Evolutionary conservation across 2,797 vertebrate species (phyloP), one percentile per base, ranked within the genome.

Genomic region (Todus mexicanus): DNA sequence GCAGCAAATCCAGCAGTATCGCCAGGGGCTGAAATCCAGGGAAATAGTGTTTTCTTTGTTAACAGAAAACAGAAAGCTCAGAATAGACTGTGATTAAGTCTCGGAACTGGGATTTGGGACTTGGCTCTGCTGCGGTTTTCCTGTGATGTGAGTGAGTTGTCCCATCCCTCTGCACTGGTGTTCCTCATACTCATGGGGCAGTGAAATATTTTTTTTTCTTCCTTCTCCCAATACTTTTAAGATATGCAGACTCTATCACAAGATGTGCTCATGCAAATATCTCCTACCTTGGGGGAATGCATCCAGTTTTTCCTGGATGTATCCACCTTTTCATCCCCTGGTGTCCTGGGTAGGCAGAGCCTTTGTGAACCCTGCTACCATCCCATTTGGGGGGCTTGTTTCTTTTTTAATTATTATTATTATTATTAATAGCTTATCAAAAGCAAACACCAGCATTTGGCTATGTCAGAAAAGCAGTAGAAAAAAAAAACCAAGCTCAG

Each of bases 21-120:
- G 22, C 79, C 70, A 25, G 83, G 75, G 51, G 72, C 18, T 19
- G 29, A 91, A 89, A 85, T 85, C 33, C 17, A 64, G 43, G 68
- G 54, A 79, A 92, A 91, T 90, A 70, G 75, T 87, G 82, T 73
- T 89, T 92, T 69, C 77, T 89, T 96, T 95, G 86, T 91, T 94
- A 91, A 72, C 13, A 75, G 40, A 86, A 90, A 91, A 90, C 66
- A 90, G 83, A 83, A 91, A 85, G 51, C 40, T 73, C 23, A 66
- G 82, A 89, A 66, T n/a, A 75, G 51, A n/a, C 53, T 84, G 50
- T 76, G 76, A 60, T 70, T 78, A 86, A 89, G 70, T 72, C 63
- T 37, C 79, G 70, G 59, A 70, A 31, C 2, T 89, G 90, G 47
- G 92, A 89, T 89, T 91, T 94, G 92, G 47, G 87, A 83, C 40